Evolutionary conservation across 2,113 vertebrate species (phyloP).

Genomic region (Eleginops maclovinus): DNA sequence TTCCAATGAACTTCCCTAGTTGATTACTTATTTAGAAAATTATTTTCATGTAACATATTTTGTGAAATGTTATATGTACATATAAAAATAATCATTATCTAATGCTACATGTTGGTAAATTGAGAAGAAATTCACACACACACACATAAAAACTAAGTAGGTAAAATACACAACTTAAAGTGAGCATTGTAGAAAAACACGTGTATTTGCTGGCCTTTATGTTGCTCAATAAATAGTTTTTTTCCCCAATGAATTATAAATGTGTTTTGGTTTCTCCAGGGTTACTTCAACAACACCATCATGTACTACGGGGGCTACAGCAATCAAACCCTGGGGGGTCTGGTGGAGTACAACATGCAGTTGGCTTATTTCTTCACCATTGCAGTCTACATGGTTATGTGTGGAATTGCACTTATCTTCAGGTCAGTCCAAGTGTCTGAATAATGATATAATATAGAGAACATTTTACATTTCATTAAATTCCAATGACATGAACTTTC

Average conservation of each 20-base stretch:
- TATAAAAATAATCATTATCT: too few relatives aligned
- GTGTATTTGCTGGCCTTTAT: too few relatives aligned
- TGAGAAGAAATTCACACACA: too few relatives aligned
- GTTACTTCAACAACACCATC: slow-evolving; percentile 83
- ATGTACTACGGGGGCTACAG: slow-evolving; percentile 95
- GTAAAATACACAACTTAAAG: too few relatives aligned
- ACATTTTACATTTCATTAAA: neutral
- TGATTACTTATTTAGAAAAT: too few relatives aligned
- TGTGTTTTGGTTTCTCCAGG: slow-evolving; percentile 64
- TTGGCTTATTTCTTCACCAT: slow-evolving; percentile 95
- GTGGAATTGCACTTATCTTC: slow-evolving; percentile 88
- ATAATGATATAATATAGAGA: neutral
- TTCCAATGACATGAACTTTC: neutral
- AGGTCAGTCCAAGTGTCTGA: slow-evolving; percentile 82
- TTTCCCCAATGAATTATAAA: neutral
- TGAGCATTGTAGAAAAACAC: too few relatives aligned
- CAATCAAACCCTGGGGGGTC: slow-evolving; percentile 65
- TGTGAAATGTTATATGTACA: too few relatives aligned
- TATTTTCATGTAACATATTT: too few relatives aligned
- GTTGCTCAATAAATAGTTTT: neutral
- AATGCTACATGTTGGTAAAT: too few relatives aligned
- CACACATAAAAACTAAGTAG: too few relatives aligned
- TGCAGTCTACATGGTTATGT: slow-evolving; percentile 87
- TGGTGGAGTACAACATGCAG: slow-evolving; percentile 88
- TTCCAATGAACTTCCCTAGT: too few relatives aligned